Percentiles rank a stretch among this genome's conserved stretches.
These are phyloP conservation scores for Ataeniobius toweri DNA, from an alignment of 2,797 vertebrate genomes.

Conservation along the genomic window DNA sequence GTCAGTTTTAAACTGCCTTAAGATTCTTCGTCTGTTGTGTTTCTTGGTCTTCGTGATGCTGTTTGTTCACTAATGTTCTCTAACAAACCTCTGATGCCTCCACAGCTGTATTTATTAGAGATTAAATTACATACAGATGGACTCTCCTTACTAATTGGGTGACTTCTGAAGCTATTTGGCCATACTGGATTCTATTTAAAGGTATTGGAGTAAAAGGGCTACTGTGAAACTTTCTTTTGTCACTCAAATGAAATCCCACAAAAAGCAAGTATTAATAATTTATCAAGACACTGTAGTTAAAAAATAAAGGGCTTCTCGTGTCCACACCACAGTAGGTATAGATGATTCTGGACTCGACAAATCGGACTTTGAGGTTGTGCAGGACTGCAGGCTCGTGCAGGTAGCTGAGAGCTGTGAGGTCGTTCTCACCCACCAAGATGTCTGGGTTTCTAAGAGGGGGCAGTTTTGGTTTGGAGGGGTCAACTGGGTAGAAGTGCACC, in stretches of 20 bases:
- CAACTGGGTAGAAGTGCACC: constrained; percentile 83
- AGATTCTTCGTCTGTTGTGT: no score
- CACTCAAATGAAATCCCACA: no score
- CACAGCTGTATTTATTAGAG: neutral
- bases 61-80: neutral
- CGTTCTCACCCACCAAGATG: constrained; percentile 98
- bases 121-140: neutral
- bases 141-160: neutral
- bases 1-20: no score
- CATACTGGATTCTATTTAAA: neutral
- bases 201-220: neutral
- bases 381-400: constrained; percentile 95
- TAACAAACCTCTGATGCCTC: neutral
- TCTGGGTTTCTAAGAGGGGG: constrained; percentile 95
- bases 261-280: neutral
- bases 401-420: constrained; percentile 98
- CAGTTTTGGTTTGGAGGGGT: constrained; percentile 77
- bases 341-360: constrained; percentile 94
- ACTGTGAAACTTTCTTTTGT: no score
- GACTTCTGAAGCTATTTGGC: neutral
- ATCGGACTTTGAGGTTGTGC: constrained; percentile 95
- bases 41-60: no score
- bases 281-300: neutral
- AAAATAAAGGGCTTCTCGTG: neutral
- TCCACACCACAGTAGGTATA: constrained; percentile 95